A percentile compares a stretch with the other conserved stretches of the same genome.
phyloP scores from a whole-genome alignment of 2,797 vertebrate species.

The Lepidocolaptes lacrymiger region DNA sequence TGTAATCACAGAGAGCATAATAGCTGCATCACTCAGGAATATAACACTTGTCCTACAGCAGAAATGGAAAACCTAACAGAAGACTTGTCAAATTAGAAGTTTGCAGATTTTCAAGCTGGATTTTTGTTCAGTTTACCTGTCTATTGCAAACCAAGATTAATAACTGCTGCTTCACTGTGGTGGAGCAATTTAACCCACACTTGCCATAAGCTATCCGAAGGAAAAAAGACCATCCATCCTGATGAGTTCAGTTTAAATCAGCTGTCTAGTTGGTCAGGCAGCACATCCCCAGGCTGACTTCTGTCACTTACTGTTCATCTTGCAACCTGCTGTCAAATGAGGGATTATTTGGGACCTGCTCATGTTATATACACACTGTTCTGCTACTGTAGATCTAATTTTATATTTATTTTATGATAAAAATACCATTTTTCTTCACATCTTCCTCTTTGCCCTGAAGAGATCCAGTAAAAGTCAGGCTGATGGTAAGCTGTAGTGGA shows the following conservation, averaged over 20 bases:
- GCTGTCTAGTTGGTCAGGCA: background rate
- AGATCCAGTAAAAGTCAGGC: background rate
- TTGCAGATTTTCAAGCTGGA: background rate
- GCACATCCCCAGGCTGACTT: background rate
- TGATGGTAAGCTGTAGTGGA: background rate
- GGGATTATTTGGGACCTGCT: background rate
- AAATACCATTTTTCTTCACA: background rate
- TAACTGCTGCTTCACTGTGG: background rate
- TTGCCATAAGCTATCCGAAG: background rate
- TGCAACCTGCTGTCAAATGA: background rate
- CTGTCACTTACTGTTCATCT: background rate
- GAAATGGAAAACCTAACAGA: background rate
- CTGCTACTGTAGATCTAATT: background rate
- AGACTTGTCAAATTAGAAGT: background rate
- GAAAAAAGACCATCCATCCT: background rate
- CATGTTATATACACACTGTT: background rate
- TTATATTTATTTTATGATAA: background rate
- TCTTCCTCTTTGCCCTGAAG: background rate
- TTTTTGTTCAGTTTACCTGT: background rate
- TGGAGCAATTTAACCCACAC: background rate
- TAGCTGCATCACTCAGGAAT: background rate
- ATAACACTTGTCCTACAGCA: background rate
- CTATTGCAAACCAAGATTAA: background rate
- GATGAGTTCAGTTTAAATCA: background rate
- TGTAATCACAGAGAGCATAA: background rate